A percentile compares a stretch with the other conserved stretches of the same genome.
Evolutionary conservation across 2,797 vertebrate genomes (phyloP).

Genomic region (Xiphophorus birchmanni): DNA sequence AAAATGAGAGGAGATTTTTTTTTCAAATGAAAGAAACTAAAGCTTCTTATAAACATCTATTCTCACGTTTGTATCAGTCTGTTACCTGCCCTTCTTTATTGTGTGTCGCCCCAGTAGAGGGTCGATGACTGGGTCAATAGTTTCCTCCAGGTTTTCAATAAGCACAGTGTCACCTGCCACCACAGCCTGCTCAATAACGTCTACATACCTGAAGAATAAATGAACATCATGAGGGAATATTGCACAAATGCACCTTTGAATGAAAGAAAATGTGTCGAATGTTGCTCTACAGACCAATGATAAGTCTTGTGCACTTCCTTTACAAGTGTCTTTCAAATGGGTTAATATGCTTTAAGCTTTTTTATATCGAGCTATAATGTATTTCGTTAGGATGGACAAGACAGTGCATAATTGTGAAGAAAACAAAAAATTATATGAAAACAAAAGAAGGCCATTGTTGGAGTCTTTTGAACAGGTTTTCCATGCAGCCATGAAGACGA

Average conservation of each 20-base stretch:
- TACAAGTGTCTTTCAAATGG: background rate
- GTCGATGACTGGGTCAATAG: constrained; percentile 81
- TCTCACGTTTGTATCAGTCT: background rate
- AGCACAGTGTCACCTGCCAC: constrained; percentile 80
- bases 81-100: constrained; percentile 85
- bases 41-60: background rate
- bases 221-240: background rate
- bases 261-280: background rate
- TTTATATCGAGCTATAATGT: background rate
- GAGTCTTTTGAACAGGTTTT: background rate
- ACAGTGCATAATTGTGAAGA: background rate
- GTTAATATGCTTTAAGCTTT: background rate
- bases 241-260: background rate
- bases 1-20: no score
- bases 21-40: background rate
- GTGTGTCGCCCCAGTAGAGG: constrained; percentile 79
- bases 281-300: background rate
- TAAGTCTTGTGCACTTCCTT: background rate
- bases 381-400: background rate
- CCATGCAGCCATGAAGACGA: background rate
- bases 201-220: constrained; percentile 73
- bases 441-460: background rate
- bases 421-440: background rate
- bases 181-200: constrained; percentile 82
- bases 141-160: constrained; percentile 85